Base-by-base conservation (phyloP, 2,797 vertebrate species). In the Microctenopoma lineatum region DNA sequence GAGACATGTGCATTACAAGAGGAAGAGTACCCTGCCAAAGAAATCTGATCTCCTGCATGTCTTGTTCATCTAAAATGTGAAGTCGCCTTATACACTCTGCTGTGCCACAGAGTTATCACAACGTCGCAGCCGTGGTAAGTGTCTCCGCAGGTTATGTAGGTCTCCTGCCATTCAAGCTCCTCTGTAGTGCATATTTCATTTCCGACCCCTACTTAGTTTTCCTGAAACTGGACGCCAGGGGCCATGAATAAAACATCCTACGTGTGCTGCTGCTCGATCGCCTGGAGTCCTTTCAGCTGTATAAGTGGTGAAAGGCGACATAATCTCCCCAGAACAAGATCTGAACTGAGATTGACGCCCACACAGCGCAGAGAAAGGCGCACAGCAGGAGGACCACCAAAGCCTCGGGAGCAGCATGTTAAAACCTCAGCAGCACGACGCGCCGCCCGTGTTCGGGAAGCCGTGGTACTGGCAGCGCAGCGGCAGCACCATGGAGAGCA, bases 241-340 rank as follows among this genome's bases (percentile, higher is more conserved):
- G 68, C 79, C 59, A 92, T 95, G 13, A 94, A 95, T 95, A 91
- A 95, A 94, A 90, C 84, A 95, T 94, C 59, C 68, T 18, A 32
- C 25, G 77, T 79, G 88, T 75, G 84, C 86, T 77, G 83, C 82
- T 81, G 85, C 83, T 83, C 72, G 87, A 90, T 91, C 89, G 91
- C 85, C 39, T 80, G 67, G 87, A 89, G 92, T 70, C 83, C 75
- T 85, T 79, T 87, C 89, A 86, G 92, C 80, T 89, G 92, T 80
- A 87, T 87, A 93, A 92, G 90, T 91, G 93, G 86, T 93, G 93
- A 95, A 93, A 93, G 92, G 92, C 84, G 90, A 90, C 91, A 92
- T 91, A 93, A 92, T 93, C 91, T 89, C 53, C 72, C 57, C 69
- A 84, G 77, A 90, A 91, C 89, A 90, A 88, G 92, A 92, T 91